Conservation (phyloP, 2,113 vertebrate species). For the Xyrauchen texanus region DNA sequence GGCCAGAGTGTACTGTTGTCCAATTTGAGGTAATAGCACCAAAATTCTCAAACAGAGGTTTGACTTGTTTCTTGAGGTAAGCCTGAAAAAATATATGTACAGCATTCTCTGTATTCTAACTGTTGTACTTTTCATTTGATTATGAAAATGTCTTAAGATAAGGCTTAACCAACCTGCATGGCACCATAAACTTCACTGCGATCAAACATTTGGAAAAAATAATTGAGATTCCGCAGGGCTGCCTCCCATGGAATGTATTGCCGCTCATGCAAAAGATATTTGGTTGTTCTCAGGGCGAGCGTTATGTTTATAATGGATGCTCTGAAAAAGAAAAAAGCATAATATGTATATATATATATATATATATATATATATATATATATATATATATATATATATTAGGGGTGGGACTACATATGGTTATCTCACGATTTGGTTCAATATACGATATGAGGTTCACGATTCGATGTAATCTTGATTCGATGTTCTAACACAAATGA, state of each 20-base stretch:
- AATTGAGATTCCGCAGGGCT: conserved; percentile 76
- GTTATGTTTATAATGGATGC: conserved; percentile 68
- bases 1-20: conserved; percentile 33
- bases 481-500: no score
- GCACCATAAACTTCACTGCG: conserved; percentile 79
- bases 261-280: conserved; percentile 72
- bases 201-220: conserved; percentile 86
- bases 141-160: neutral
- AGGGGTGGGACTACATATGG: no score
- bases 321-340: conserved; percentile 70
- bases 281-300: conserved; percentile 80
- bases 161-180: conserved; percentile 77
- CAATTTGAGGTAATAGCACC: conserved; percentile 61
- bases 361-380: no score
- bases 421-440: no score
- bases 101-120: neutral
- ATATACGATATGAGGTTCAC: no score
- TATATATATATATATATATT: no score
- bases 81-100: conserved; percentile 63
- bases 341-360: no score
- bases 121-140: neutral
- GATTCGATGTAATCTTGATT: no score
- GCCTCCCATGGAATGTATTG: conserved; percentile 88
- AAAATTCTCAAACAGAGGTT: conserved; percentile 79
- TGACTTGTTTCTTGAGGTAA: conserved; percentile 81